Base-by-base conservation (phyloP, 2,888 invertebrate genomes). In the Teleogryllus oceanicus region DNA sequence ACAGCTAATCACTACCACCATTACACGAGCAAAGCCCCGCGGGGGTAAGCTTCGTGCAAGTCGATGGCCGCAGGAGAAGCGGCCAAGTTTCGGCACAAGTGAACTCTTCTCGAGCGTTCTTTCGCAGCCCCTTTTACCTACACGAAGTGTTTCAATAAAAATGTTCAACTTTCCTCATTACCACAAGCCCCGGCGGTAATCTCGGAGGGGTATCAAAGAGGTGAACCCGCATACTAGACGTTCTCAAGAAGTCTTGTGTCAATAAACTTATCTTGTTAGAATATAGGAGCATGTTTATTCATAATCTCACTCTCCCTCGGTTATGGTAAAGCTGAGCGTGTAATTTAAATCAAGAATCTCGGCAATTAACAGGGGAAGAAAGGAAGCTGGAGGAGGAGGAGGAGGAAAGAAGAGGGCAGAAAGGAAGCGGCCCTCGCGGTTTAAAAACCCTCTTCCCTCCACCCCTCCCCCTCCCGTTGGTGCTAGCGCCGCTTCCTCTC, bases 221-320 rank as follows among this genome's bases (percentile, higher is more conserved):
- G n/a, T n/a, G 16, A 13, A 62, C 62, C 62, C 62, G n/a, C 62
- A 62, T 62, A n/a, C n/a, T 62, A 18, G 16, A 62, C 62, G 62
- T 5, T 62, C 62, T 62, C 16, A 62, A 62, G 62, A 62, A 62
- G 62, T n/a, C 62, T 62, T n/a, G 62, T 62, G 62, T 62, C 62
- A 62, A 62, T 62, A 62, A 62, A 62, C 62, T 62, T 62, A 62
- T 62, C 62, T 62, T 62, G 62, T 62, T 62, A 62, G 62, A 62
- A 62, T 62, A 62, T 62, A 62, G 62, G 62, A 62, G n/a, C 62
- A 62, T 62, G 62, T 62, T 62, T 62, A 62, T 62, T 62, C 62
- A 62, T 62, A 62, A 13, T n/a, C 62, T 62, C 62, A 62, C 13
- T 18, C 62, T n/a, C 62, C 16, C n/a, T 4, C 62, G 62, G 62